These are phyloP conservation scores for Ascidia mentula DNA, from an alignment of 23 tunicate genomes.

Conservation along the genomic window DNA sequence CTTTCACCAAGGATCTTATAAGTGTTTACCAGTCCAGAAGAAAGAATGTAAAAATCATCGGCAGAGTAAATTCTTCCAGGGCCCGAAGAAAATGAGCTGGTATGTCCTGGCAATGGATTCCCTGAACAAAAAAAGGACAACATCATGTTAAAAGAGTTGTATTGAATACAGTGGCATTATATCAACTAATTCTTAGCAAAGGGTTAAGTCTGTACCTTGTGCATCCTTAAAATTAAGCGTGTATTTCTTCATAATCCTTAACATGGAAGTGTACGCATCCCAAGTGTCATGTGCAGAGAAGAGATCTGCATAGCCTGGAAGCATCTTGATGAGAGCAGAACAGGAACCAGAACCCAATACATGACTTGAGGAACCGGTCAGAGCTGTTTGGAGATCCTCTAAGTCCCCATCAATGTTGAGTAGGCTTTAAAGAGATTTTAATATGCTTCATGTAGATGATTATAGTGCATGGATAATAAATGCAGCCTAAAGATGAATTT, in stretches of 20 bases:
- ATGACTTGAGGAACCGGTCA: not conserved
- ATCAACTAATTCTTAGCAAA: not conserved
- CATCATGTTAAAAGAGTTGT: no score
- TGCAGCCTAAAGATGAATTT: no score
- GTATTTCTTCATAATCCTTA: slow-evolving; percentile 47
- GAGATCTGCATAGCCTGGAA: slow-evolving; percentile 29
- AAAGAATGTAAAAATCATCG: slow-evolving; percentile 54
- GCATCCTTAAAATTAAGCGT: slow-evolving; percentile 19
- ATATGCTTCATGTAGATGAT: not conserved
- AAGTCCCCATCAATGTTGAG: slow-evolving; percentile 24
- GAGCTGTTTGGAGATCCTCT: slow-evolving; percentile 30
- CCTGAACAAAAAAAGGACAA: not conserved
- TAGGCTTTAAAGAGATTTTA: not conserved
- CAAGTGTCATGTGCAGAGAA: slow-evolving; percentile 50
- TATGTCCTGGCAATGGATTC: slow-evolving; percentile 22
- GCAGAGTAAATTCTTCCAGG: slow-evolving; percentile 49
- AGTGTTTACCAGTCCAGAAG: slow-evolving; percentile 47
- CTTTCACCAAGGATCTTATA: no score
- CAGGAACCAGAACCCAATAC: slow-evolving; percentile 42
- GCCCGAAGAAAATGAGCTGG: slow-evolving; percentile 29
- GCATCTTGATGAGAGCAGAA: slow-evolving; percentile 47
- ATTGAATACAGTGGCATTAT: not conserved
- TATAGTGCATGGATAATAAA: no score
- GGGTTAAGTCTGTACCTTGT: slow-evolving; percentile 3
- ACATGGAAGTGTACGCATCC: slow-evolving; percentile 29